These are phyloP conservation scores for Emydura subglobosa DNA, from an alignment of 2,113 vertebrate species.

Conservation along the genomic window DNA sequence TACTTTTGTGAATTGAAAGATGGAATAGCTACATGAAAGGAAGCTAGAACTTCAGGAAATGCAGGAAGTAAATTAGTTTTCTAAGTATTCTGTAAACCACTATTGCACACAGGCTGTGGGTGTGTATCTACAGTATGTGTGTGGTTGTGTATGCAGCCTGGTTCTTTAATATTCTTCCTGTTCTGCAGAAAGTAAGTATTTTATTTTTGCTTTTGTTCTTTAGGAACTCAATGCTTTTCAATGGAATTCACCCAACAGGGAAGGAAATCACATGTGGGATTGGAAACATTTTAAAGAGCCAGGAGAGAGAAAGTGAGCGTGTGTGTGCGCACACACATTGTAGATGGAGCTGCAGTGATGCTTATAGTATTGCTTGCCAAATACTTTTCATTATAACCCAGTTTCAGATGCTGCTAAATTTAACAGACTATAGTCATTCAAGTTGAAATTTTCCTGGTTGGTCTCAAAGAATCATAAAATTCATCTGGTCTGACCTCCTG, in stretches of 20 bases:
- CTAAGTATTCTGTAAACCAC: neutral
- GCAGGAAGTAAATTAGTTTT: constrained; percentile 53
- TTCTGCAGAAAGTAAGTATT: neutral
- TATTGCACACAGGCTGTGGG: rapidly evolving
- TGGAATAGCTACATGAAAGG: constrained; percentile 66
- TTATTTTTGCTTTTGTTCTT: neutral
- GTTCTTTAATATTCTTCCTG: rapidly evolving
- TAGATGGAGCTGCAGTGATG: neutral
- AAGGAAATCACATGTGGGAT: neutral
- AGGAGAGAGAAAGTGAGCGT: neutral
- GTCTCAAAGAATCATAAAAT: neutral
- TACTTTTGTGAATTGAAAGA: constrained; percentile 81
- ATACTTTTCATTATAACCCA: neutral
- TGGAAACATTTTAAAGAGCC: neutral
- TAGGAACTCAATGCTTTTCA: neutral
- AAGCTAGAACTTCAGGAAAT: constrained; percentile 47
- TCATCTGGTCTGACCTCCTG: neutral
- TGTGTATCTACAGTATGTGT: rapidly evolving
- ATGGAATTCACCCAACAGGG: neutral
- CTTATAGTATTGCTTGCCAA: neutral
- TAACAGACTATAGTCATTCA: neutral
- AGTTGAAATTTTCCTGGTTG: neutral
- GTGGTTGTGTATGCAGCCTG: neutral
- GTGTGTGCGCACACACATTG: neutral
- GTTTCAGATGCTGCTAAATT: neutral